Evolutionary conservation across 1,140 invertebrate genomes (phyloP).

Genomic region (Aphaenogaster floridana): DNA sequence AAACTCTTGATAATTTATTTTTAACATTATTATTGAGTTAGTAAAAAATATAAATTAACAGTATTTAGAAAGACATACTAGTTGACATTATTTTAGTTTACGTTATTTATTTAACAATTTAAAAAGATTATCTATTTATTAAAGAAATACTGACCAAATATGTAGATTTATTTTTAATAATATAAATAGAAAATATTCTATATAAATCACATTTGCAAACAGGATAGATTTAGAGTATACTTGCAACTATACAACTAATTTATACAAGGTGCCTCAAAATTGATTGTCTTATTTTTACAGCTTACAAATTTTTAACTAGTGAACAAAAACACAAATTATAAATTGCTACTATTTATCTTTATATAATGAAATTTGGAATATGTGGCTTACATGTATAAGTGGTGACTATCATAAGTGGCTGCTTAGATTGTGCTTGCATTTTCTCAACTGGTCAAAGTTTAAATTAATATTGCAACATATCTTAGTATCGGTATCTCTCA

Average conservation of each 20-base stretch:
- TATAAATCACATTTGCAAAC: constrained; percentile 1
- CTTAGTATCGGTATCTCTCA: not conserved
- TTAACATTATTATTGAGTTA: not conserved
- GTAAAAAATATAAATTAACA: not conserved
- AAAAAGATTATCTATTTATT: constrained; percentile 5
- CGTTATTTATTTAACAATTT: not conserved
- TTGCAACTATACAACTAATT: not conserved
- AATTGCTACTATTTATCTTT: too few species aligned
- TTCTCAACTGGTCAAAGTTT: too few species aligned
- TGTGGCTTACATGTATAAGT: too few species aligned
- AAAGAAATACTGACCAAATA: constrained; percentile 7
- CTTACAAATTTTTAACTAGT: too few species aligned
- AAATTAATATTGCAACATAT: not conserved
- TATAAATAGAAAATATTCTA: not conserved
- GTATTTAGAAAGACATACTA: not conserved
- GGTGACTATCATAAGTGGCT: too few species aligned
- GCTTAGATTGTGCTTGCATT: too few species aligned
- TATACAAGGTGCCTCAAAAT: not conserved
- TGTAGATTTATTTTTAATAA: constrained; percentile 30
- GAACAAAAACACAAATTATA: too few species aligned
- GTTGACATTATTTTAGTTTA: not conserved
- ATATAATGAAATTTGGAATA: too few species aligned
- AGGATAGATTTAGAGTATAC: constrained; percentile 1
- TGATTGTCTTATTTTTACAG: too few species aligned
- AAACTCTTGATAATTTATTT: not conserved